A percentile compares a stretch with the other conserved stretches of the same genome.
These are phyloP conservation scores for Cephalopterus ornatus DNA, from an alignment of 2,113 vertebrate genomes.

Conservation along the genomic window DNA sequence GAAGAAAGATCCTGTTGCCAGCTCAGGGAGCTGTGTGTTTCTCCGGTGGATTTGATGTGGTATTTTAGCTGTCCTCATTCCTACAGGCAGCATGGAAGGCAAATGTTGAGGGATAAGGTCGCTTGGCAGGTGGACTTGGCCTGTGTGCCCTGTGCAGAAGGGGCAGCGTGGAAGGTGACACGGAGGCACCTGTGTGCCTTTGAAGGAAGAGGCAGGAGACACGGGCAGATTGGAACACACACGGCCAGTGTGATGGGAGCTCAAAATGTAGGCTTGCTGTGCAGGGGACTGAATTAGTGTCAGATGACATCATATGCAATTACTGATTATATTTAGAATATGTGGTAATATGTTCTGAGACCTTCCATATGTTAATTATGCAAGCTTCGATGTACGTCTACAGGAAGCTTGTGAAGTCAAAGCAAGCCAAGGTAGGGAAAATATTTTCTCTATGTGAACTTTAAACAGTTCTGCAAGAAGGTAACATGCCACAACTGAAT, in stretches of 20 bases:
- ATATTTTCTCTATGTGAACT: background rate
- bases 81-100: background rate
- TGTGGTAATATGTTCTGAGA: background rate
- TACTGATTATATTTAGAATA: slow-evolving; percentile 27
- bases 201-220: background rate
- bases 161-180: background rate
- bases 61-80: background rate
- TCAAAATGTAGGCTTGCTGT: background rate
- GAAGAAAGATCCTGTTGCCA: background rate
- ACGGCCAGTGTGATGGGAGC: background rate
- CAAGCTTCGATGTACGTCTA: background rate
- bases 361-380: slow-evolving; percentile 7
- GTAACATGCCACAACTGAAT: background rate
- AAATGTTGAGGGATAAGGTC: background rate
- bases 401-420: background rate
- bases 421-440: background rate
- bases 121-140: background rate
- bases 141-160: background rate
- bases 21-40: accelerated
- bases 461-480: background rate
- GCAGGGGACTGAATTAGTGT: background rate
- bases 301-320: background rate
- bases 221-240: background rate
- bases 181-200: background rate
- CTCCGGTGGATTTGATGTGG: background rate